These are phyloP conservation scores for Tetragnatha versicolor DNA, from an alignment of 1,140 invertebrate genomes.

Conservation along the genomic window DNA sequence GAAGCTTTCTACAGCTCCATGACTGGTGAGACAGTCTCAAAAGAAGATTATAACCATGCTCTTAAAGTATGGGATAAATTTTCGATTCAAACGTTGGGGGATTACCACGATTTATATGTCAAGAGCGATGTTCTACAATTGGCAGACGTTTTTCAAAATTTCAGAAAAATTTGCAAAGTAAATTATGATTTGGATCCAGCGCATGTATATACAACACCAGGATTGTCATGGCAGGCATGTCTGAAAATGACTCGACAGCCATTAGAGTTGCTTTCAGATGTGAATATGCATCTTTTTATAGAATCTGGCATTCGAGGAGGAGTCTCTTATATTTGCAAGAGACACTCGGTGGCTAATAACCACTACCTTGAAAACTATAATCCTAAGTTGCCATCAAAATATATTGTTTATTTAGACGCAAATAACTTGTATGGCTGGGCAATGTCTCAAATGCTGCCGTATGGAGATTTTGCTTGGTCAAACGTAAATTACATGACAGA, in stretches of 20 bases:
- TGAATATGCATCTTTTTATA: slow-evolving; percentile 34
- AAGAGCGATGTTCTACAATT: slow-evolving; percentile 56
- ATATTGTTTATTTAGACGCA: slow-evolving; percentile 59
- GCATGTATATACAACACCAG: not conserved
- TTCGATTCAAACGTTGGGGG: slow-evolving; percentile 51
- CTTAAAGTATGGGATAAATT: slow-evolving; percentile 58
- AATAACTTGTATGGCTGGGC: slow-evolving; percentile 22
- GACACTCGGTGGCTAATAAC: not conserved
- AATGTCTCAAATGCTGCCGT: slow-evolving; percentile 39
- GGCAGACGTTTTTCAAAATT: slow-evolving; percentile 59
- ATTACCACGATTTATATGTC: slow-evolving; percentile 49
- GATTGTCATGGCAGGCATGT: slow-evolving; percentile 14
- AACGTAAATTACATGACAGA: not conserved
- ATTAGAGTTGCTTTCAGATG: slow-evolving; percentile 18
- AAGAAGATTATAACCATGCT: slow-evolving; percentile 14
- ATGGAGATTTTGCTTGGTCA: slow-evolving; percentile 51
- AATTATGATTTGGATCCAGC: not conserved
- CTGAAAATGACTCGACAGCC: not conserved
- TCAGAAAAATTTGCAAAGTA: slow-evolving; percentile 49
- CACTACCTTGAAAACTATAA: not conserved
- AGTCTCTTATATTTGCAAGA: not conserved
- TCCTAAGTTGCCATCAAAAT: not conserved
- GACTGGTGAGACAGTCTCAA: not conserved
- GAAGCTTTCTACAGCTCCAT: not conserved
- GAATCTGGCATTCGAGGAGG: slow-evolving; percentile 3